Evolutionary conservation across 2,113 vertebrate species (phyloP).

Genomic region (Nothocercus julius): DNA sequence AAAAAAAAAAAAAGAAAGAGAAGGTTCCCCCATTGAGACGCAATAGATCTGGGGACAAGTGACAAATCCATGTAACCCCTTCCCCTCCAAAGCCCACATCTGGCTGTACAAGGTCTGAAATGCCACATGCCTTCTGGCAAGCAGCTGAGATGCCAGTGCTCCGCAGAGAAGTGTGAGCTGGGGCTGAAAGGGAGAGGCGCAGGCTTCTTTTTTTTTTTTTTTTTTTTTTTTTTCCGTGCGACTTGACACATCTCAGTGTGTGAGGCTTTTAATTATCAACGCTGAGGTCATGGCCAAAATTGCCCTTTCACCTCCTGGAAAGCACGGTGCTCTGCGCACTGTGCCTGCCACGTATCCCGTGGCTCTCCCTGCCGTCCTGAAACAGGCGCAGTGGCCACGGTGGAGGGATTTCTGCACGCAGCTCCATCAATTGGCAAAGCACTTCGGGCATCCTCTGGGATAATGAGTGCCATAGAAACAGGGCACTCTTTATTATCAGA

Average conservation of each 20-base stretch:
- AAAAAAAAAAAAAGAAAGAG: not conserved
- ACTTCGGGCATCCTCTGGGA: not conserved
- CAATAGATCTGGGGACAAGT: not conserved
- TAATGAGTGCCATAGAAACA: not conserved
- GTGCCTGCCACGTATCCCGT: not conserved
- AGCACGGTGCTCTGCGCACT: fast-evolving
- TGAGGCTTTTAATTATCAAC: not conserved
- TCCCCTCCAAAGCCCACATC: not conserved
- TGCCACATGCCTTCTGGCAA: not conserved
- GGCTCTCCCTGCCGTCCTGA: not conserved
- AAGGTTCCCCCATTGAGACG: not conserved
- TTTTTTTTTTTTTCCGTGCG: not conserved
- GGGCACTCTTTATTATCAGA: slow-evolving; percentile 25
- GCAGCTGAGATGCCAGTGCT: not conserved
- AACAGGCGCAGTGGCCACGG: not conserved
- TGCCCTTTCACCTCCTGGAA: not conserved
- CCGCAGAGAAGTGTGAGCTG: not conserved
- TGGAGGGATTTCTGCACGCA: not conserved
- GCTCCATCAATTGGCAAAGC: not conserved
- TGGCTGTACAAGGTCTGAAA: not conserved
- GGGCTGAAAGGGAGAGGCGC: not conserved
- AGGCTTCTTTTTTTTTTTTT: not conserved
- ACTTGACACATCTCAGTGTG: fast-evolving
- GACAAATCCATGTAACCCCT: not conserved
- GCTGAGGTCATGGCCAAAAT: not conserved